phyloP scores from a whole-genome alignment of 2,797 vertebrate genomes.

The Enteromius trimaculatus region DNA sequence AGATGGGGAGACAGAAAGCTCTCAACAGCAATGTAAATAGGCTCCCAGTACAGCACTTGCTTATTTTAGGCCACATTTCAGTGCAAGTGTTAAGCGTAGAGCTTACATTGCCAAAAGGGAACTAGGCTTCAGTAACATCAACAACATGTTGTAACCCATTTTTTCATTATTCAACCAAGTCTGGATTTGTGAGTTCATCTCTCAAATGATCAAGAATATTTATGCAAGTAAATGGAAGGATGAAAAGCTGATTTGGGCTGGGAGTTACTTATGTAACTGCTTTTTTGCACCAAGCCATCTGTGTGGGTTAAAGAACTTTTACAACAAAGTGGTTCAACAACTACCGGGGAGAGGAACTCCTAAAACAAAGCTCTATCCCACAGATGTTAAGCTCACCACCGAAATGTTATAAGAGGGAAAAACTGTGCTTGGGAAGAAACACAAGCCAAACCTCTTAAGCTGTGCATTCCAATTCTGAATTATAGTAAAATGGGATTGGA shows the following conservation, averaged over 20 bases:
- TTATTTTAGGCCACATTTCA: slow-evolving; percentile 23
- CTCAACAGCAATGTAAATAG: slow-evolving; percentile 13
- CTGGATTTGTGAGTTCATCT: slow-evolving; percentile 23
- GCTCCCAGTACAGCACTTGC: neutral
- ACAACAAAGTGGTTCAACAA: slow-evolving; percentile 11
- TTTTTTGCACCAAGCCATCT: slow-evolving; percentile 40
- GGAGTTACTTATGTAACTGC: slow-evolving; percentile 32
- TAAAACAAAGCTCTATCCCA: slow-evolving; percentile 25
- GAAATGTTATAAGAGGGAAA: neutral
- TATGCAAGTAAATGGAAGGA: slow-evolving; percentile 14
- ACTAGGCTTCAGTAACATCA: slow-evolving; percentile 33
- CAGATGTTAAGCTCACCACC: slow-evolving; percentile 27
- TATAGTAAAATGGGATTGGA: neutral
- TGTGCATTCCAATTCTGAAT: slow-evolving; percentile 23
- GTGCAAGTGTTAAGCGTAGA: neutral
- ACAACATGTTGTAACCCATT: slow-evolving; percentile 34
- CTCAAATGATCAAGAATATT: slow-evolving; percentile 35
- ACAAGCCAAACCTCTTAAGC: slow-evolving; percentile 25
- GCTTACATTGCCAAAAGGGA: slow-evolving; percentile 21
- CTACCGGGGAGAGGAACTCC: neutral
- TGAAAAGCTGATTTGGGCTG: slow-evolving; percentile 29
- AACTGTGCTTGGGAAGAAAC: neutral
- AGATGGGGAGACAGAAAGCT: slow-evolving; percentile 7
- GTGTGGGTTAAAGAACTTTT: slow-evolving; percentile 17
- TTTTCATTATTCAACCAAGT: slow-evolving; percentile 37